Conservation (phyloP, 2,888 invertebrate species). For the Kuschelorhynchus macadamiae region DNA sequence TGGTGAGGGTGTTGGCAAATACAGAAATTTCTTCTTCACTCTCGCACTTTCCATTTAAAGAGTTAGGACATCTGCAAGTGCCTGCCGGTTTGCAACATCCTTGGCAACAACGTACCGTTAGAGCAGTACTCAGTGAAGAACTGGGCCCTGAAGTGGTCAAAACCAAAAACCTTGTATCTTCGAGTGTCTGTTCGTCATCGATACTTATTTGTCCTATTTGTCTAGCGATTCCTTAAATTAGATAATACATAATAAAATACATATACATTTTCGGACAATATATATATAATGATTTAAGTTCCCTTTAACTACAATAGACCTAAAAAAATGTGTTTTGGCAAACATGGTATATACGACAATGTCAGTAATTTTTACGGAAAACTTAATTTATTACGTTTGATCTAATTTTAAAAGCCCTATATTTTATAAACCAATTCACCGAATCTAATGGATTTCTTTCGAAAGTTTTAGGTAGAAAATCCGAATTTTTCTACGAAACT, state of each 20-base stretch:
- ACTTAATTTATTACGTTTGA: too few relatives aligned
- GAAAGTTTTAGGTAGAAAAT: too few relatives aligned
- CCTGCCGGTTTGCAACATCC: not conserved
- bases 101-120: not conserved
- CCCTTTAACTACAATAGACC: too few relatives aligned
- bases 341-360: too few relatives aligned
- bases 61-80: not conserved
- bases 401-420: too few relatives aligned
- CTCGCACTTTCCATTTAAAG: not conserved
- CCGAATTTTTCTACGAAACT: too few relatives aligned
- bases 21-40: not conserved
- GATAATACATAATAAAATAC: too few relatives aligned
- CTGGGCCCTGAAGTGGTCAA: conserved; percentile 37
- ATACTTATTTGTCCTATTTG: conserved; percentile 2
- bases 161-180: conserved; percentile 40
- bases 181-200: conserved; percentile 27
- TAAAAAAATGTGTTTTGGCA: too few relatives aligned
- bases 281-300: too few relatives aligned
- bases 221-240: not conserved
- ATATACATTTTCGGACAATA: conserved; percentile 11
- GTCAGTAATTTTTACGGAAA: too few relatives aligned
- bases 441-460: too few relatives aligned
- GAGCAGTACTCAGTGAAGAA: not conserved
- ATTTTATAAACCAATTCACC: too few relatives aligned
- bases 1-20: not conserved